phyloP scores from a whole-genome alignment of 2,797 vertebrate species.

The Epinephelus awoara region DNA sequence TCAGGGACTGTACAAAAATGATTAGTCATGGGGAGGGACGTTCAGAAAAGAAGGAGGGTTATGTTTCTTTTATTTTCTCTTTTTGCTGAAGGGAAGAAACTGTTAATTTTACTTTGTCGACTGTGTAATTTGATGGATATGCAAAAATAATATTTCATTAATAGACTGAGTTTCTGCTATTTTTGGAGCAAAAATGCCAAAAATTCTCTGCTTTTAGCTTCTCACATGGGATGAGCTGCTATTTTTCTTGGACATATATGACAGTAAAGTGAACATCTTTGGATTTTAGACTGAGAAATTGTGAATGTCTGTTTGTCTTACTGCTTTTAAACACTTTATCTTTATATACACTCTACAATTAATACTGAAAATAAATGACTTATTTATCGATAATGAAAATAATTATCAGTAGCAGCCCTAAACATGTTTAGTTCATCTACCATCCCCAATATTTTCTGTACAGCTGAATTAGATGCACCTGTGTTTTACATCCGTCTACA shows the following conservation, averaged over 20 bases:
- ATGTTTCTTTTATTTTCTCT: not conserved
- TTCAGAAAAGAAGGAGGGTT: not conserved
- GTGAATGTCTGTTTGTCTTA: not conserved
- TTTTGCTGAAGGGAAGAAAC: not conserved
- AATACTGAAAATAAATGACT: not conserved
- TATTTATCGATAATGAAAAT: not conserved
- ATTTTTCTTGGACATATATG: not conserved
- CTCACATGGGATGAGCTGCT: not conserved
- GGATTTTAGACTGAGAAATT: not conserved
- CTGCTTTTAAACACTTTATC: not conserved
- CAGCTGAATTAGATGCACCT: not conserved
- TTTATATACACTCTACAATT: not conserved
- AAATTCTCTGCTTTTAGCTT: constrained; percentile 1
- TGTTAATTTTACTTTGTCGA: no score
- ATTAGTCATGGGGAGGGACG: not conserved
- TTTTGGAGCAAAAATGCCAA: not conserved
- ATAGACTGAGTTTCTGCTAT: not conserved
- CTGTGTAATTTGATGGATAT: not conserved
- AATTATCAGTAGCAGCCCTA: not conserved
- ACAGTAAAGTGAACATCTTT: not conserved
- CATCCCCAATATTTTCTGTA: no score
- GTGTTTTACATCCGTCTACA: not conserved
- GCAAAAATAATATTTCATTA: not conserved
- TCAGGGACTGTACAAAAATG: not conserved
- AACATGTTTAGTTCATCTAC: not conserved